Evolutionary conservation across 2,888 invertebrate genomes (phyloP).

Genomic region (Coenonympha arcania): DNA sequence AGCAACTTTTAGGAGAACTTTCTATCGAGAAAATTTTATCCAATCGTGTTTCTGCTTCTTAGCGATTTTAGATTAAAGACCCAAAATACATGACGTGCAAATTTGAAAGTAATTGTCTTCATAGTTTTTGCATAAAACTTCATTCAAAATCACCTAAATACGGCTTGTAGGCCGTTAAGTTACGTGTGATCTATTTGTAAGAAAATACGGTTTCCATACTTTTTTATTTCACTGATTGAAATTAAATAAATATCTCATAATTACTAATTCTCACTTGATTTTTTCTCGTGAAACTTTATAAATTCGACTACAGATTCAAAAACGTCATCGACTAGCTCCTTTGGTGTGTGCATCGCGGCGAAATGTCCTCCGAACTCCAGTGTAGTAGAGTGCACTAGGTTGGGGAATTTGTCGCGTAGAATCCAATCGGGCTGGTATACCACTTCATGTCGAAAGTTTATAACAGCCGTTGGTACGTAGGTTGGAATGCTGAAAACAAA

Average conservation of each 20-base stretch:
- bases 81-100: no score
- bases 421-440: constrained; percentile 76
- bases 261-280: background rate
- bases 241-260: background rate
- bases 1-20: no score
- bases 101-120: no score
- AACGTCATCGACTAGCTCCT: constrained; percentile 78
- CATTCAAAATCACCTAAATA: no score
- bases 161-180: no score
- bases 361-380: constrained; percentile 87
- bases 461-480: constrained; percentile 80
- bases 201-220: no score
- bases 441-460: constrained; percentile 83
- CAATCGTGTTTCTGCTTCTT: no score
- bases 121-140: no score
- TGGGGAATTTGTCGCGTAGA: constrained; percentile 75
- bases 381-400: constrained; percentile 79
- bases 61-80: no score
- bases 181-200: no score
- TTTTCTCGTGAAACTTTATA: constrained; percentile 36
- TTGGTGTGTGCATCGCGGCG: constrained; percentile 85
- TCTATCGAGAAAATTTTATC: no score
- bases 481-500: constrained; percentile 76
- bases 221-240: no score
- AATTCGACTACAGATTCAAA: constrained; percentile 46